Base-by-base conservation (phyloP, 2,888 invertebrate species). In the Xestia sexstrigata region DNA sequence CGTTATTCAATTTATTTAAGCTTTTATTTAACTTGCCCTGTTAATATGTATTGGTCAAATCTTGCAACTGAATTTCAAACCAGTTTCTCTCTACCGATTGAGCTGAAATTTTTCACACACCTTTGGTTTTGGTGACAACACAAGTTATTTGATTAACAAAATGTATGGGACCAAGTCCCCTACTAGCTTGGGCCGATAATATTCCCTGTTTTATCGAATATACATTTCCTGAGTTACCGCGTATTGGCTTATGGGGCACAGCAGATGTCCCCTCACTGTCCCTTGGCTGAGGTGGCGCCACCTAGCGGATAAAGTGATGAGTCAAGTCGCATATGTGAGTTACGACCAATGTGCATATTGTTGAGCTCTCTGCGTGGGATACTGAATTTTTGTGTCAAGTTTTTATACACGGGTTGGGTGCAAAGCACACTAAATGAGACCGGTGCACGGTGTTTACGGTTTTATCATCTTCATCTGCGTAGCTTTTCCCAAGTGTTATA, bases 221-320 rank as follows among this genome's bases (percentile, higher is more conserved):
- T 15, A n/a, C 6, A 11, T 42, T 65, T 42, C 0, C 7, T 42
- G 42, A 65, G 65, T 42, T 65, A 42, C 42, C 8, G 17, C 65
- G 4, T n/a, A 42, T 65, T 65, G n/a, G 1, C 15, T 8, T 39
- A 7, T 42, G 65, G n/a, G n/a, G n/a, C n/a, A 65, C 42, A 65
- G 42, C 65, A 84, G 66, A 78, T 74, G 74, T 73, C 45, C 65
- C 77, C 47, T 20, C 26, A 30, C 45, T 35, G 52, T 58, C 17
- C 49, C 66, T 47, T 15, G 20, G 39, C 39, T 49, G 49, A 74
- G 74, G 74, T 68, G 42, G n/a, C 65, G 49, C 49, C 42, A 70
- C 70, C 85, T 73, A 47, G 60, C n/a, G n/a, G 17, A 65, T 70
- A 76, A 74, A 81, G 55, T 76, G 87, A 77, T 76, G 84, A 79